Percentiles rank a stretch among this genome's conserved stretches.
These are phyloP conservation scores for Polyploca ridens DNA, from an alignment of 2,888 invertebrate species.

Conservation along the genomic window DNA sequence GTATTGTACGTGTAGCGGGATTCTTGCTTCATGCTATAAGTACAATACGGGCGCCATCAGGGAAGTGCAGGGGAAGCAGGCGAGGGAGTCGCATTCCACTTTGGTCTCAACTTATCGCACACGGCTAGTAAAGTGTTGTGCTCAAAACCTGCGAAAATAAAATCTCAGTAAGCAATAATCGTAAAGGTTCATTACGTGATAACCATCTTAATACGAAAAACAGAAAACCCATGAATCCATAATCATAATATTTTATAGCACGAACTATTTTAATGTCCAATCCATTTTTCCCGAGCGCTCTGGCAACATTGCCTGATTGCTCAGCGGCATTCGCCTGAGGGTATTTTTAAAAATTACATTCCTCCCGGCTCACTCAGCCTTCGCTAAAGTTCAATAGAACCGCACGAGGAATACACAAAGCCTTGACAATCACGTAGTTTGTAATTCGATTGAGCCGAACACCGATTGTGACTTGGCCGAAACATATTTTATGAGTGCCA, in stretches of 20 bases:
- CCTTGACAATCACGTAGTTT: slow-evolving; percentile 71
- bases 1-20: no score
- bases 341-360: slow-evolving; percentile 75
- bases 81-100: no score
- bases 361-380: slow-evolving; percentile 28
- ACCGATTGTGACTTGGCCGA: slow-evolving; percentile 76
- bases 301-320: slow-evolving; percentile 52
- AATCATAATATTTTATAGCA: slow-evolving; percentile 3
- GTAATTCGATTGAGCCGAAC: slow-evolving; percentile 76
- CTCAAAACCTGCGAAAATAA: background rate
- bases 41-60: no score
- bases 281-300: slow-evolving; percentile 29
- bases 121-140: no score
- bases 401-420: slow-evolving; percentile 58
- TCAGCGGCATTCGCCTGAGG: slow-evolving; percentile 46
- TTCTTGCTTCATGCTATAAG: no score
- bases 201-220: slow-evolving; percentile 1
- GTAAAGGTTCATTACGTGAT: background rate
- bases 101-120: no score
- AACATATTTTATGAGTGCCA: slow-evolving; percentile 74
- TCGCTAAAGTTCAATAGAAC: slow-evolving; percentile 46
- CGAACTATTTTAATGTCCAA: background rate
- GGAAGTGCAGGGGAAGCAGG: no score
- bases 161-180: background rate
- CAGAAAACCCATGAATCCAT: slow-evolving; percentile 13